Conservation (phyloP, 2,113 vertebrate species). For the Crocuta crocuta region DNA sequence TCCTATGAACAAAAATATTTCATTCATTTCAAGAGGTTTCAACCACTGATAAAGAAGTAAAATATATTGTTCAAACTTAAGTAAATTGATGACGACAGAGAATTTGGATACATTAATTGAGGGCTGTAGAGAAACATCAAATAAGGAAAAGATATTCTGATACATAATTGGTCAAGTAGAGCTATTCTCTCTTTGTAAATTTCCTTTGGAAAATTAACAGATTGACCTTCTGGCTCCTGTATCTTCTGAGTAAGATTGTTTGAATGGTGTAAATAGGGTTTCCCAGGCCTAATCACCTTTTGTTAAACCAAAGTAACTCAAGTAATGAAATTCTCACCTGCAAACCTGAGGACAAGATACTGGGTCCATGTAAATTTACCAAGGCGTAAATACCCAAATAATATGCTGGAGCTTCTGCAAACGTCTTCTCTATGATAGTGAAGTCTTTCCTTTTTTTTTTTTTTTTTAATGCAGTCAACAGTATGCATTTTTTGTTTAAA, state of each 20-base stretch:
- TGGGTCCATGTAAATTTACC: not conserved
- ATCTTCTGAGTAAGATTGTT: not conserved
- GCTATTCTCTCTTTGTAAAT: not conserved
- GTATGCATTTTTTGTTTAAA: no score
- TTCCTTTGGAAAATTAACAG: slow-evolving; percentile 24
- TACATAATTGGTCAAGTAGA: not conserved
- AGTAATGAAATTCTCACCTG: not conserved
- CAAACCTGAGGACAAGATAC: not conserved
- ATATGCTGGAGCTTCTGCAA: not conserved
- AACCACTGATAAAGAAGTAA: not conserved
- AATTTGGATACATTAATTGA: slow-evolving; percentile 42
- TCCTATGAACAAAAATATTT: slow-evolving; percentile 10
- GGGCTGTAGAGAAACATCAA: not conserved
- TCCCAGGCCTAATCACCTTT: not conserved
- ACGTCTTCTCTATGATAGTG: not conserved
- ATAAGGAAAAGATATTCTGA: not conserved
- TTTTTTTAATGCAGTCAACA: no score
- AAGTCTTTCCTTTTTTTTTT: no score
- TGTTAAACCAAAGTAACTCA: not conserved
- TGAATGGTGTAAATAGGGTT: not conserved
- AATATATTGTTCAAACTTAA: not conserved
- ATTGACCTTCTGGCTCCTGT: not conserved
- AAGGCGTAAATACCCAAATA: not conserved
- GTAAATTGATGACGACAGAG: not conserved
- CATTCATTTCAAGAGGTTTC: not conserved